Conservation (phyloP, 2,888 invertebrate species). For the Nysson spinosus region DNA sequence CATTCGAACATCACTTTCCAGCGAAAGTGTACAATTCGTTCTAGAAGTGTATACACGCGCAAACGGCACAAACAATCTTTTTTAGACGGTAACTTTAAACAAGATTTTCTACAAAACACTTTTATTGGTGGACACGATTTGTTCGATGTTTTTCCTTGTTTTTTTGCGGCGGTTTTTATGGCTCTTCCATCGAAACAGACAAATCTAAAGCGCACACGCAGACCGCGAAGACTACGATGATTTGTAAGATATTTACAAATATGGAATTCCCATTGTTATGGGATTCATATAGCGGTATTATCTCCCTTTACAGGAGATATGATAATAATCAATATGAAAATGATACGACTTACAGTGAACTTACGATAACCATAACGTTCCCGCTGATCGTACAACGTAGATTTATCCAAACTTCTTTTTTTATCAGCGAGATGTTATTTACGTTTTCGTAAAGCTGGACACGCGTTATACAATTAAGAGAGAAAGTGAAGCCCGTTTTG, state of each 20-base stretch:
- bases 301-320: conserved; percentile 35
- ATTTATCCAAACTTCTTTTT: too few relatives aligned
- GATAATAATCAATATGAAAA: conserved; percentile 25
- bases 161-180: conserved; percentile 46
- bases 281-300: conserved; percentile 12
- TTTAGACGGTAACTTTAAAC: conserved; percentile 42
- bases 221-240: conserved; percentile 18
- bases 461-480: background rate
- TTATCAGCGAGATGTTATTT: conserved; percentile 15
- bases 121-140: conserved; percentile 46
- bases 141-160: too few relatives aligned
- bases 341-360: conserved; percentile 26
- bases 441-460: background rate
- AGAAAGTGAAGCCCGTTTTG: conserved; percentile 9
- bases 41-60: background rate
- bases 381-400: conserved; percentile 21
- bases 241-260: conserved; percentile 36
- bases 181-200: conserved; percentile 41
- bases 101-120: conserved; percentile 49
- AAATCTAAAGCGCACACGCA: conserved; percentile 29
- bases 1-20: too few relatives aligned
- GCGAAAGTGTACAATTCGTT: background rate
- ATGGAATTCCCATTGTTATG: conserved; percentile 17
- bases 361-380: conserved; percentile 9
- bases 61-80: conserved; percentile 3